These are phyloP conservation scores for Ardeotis arabs DNA, from an alignment of 2,113 vertebrate species.

Conservation along the genomic window DNA sequence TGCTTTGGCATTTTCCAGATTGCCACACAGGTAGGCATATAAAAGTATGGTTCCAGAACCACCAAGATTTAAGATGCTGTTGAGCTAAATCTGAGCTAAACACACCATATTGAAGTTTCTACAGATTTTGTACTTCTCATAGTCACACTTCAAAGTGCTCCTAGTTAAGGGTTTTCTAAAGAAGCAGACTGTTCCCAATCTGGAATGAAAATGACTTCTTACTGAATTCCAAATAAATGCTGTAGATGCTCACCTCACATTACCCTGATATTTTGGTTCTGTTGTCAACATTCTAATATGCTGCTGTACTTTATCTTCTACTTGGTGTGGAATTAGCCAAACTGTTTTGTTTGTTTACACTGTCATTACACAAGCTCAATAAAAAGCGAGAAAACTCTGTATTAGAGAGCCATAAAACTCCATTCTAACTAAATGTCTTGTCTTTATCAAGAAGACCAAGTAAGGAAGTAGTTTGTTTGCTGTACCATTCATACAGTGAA, in stretches of 20 bases:
- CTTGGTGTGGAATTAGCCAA: slow-evolving; percentile 51
- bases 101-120: slow-evolving; percentile 32
- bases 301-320: slow-evolving; percentile 22
- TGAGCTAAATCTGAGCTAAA: slow-evolving; percentile 32
- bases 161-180: slow-evolving; percentile 31
- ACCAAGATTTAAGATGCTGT: neutral
- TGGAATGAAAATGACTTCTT: slow-evolving; percentile 39
- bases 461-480: neutral
- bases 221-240: slow-evolving; percentile 3
- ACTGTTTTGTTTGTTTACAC: neutral
- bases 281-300: slow-evolving; percentile 15
- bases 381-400: neutral
- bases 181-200: slow-evolving; percentile 36
- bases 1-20: neutral
- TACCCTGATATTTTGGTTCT: slow-evolving; percentile 35
- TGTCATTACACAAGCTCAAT: neutral
- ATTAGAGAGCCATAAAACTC: neutral
- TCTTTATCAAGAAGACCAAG: neutral
- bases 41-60: neutral
- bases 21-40: neutral
- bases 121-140: slow-evolving; percentile 19
- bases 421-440: neutral
- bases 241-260: slow-evolving; percentile 4
- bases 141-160: slow-evolving; percentile 15
- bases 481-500: neutral